A percentile compares a stretch with the other conserved stretches of the same genome.
These are phyloP conservation scores for Philhelius pedissequus DNA, from an alignment of 2,888 invertebrate genomes.

Conservation along the genomic window DNA sequence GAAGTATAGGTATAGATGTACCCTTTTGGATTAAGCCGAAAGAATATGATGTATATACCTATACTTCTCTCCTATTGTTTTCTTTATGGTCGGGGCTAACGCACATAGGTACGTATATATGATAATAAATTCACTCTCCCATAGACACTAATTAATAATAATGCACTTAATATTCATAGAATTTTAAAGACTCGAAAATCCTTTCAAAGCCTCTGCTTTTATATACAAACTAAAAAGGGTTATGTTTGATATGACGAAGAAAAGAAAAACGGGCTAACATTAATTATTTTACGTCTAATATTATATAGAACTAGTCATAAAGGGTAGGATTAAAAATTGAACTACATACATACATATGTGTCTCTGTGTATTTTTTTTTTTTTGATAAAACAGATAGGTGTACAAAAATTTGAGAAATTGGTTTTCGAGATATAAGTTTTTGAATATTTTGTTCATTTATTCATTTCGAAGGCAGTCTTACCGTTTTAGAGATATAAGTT, in stretches of 20 bases:
- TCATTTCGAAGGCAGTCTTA: too few relatives aligned
- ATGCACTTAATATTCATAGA: slow-evolving; percentile 65
- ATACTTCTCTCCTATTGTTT: not conserved
- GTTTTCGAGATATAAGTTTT: too few relatives aligned
- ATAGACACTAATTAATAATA: slow-evolving; percentile 66
- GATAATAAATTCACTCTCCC: slow-evolving; percentile 60
- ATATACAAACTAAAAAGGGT: slow-evolving; percentile 3
- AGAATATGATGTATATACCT: not conserved
- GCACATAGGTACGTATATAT: not conserved
- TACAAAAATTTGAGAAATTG: too few relatives aligned
- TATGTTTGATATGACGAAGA: not conserved
- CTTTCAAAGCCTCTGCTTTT: slow-evolving; percentile 26
- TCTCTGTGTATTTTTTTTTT: too few relatives aligned
- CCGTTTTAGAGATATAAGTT: too few relatives aligned
- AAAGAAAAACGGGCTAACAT: not conserved
- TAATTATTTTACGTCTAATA: not conserved
- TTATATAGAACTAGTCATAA: too few relatives aligned
- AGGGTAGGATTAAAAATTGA: too few relatives aligned
- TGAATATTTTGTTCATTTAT: too few relatives aligned
- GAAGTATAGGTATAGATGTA: not conserved
- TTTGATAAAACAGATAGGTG: too few relatives aligned
- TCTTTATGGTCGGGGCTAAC: not conserved
- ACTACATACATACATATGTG: not conserved
- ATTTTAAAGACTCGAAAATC: slow-evolving; percentile 66
- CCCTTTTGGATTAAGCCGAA: slow-evolving; percentile 6